These are phyloP conservation scores for Trematomus bernacchii DNA, from an alignment of 2,797 vertebrate species.

Conservation along the genomic window DNA sequence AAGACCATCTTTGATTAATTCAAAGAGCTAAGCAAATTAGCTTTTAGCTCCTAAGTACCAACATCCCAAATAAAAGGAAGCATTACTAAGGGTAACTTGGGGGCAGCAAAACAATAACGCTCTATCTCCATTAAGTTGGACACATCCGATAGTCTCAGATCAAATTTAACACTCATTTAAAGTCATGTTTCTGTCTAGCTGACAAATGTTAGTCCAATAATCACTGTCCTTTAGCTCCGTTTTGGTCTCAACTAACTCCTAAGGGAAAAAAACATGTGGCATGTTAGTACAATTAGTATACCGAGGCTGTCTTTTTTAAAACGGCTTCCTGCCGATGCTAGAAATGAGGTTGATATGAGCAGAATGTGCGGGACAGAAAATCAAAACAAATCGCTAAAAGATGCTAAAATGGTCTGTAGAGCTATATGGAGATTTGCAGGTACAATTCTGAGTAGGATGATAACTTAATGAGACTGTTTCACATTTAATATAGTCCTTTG, in stretches of 20 bases:
- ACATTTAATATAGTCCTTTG: background rate
- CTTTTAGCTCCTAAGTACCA: background rate
- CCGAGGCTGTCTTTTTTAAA: background rate
- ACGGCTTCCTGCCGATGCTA: background rate
- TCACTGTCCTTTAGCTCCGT: background rate
- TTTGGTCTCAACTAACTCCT: conserved; percentile 10
- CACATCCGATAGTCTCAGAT: background rate
- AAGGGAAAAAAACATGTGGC: background rate
- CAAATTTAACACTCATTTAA: background rate
- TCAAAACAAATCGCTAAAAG: background rate
- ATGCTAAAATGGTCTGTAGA: background rate
- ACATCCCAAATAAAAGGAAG: no score
- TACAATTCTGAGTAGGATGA: background rate
- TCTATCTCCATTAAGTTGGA: background rate
- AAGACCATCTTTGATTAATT: background rate
- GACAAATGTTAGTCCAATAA: background rate
- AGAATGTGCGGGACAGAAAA: background rate
- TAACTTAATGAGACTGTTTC: background rate
- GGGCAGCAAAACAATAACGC: background rate
- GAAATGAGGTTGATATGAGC: background rate
- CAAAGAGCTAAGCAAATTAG: background rate
- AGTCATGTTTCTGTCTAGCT: background rate
- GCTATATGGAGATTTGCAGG: background rate
- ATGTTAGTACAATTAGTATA: no score
- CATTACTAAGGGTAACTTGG: no score